Conservation (phyloP, 2,888 invertebrate species). For the Drosophila picticornis region DNA sequence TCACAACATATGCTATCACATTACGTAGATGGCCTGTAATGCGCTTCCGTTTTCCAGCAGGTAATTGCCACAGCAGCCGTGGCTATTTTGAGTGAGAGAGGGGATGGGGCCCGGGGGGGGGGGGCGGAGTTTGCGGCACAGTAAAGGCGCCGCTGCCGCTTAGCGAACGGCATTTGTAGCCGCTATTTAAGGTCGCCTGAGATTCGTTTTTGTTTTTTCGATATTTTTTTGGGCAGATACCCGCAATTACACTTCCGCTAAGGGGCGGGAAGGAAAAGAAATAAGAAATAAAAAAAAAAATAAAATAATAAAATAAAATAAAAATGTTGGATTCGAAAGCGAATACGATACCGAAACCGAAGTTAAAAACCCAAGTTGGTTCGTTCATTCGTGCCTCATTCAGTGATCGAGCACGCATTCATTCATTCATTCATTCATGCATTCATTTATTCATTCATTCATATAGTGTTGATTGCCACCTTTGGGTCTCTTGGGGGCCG, state of each 20-base stretch:
- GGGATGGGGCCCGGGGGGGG: not conserved
- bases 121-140: conserved; percentile 15
- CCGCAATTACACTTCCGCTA: conserved; percentile 76
- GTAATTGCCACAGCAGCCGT: conserved; percentile 52
- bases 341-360: not conserved
- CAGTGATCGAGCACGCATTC: conserved; percentile 12
- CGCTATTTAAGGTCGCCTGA: conserved; percentile 53
- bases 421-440: conserved; percentile 51
- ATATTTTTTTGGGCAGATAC: conserved; percentile 23
- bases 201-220: conserved; percentile 9
- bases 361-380: conserved; percentile 19
- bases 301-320: conserved; percentile 4
- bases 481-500: conserved; percentile 59
- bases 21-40: conserved; percentile 71
- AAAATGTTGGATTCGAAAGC: conserved; percentile 19
- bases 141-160: conserved; percentile 62
- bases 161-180: conserved; percentile 51
- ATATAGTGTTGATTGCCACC: conserved; percentile 73
- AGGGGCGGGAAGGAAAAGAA: conserved; percentile 13
- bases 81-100: not conserved
- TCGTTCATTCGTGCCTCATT: conserved; percentile 55
- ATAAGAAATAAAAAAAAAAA: conserved; percentile 10
- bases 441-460: conserved; percentile 4
- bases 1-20: conserved; percentile 66
- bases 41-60: conserved; percentile 70